Evolutionary conservation across 2,113 vertebrate genomes (phyloP).

Genomic region (Saimiri boliviensis): DNA sequence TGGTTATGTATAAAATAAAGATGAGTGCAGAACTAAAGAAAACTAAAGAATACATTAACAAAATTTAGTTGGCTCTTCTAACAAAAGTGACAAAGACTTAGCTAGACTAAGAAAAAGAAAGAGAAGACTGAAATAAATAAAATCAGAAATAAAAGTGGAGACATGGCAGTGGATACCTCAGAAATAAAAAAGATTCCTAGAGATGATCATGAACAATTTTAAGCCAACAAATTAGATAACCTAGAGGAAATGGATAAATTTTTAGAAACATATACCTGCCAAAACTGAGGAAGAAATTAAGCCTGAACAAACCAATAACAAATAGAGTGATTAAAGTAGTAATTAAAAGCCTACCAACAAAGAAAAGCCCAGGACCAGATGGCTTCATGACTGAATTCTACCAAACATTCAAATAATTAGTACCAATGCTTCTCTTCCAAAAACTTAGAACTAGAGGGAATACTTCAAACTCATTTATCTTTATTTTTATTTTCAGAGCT

Average conservation of each 20-base stretch:
- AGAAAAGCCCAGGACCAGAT: background rate
- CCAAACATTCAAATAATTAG: background rate
- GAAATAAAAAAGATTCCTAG: background rate
- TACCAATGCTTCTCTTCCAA: background rate
- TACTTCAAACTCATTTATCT: background rate
- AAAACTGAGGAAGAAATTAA: background rate
- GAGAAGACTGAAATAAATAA: background rate
- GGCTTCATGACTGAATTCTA: background rate
- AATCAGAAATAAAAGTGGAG: background rate
- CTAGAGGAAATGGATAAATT: background rate
- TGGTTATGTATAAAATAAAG: background rate
- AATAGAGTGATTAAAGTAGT: background rate
- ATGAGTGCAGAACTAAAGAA: background rate
- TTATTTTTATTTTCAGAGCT: too few relatives aligned
- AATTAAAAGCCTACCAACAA: background rate
- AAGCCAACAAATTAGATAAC: background rate
- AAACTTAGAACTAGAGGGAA: background rate
- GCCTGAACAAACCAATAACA: background rate
- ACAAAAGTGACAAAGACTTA: background rate
- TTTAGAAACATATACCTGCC: background rate
- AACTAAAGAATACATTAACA: background rate
- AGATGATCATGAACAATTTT: background rate
- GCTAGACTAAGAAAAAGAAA: background rate
- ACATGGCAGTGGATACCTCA: background rate
- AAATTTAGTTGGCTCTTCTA: background rate